A percentile compares a stretch with the other conserved stretches of the same genome.
phyloP scores from a whole-genome alignment of 2,797 vertebrate genomes.

The Diplodus puntazzo region DNA sequence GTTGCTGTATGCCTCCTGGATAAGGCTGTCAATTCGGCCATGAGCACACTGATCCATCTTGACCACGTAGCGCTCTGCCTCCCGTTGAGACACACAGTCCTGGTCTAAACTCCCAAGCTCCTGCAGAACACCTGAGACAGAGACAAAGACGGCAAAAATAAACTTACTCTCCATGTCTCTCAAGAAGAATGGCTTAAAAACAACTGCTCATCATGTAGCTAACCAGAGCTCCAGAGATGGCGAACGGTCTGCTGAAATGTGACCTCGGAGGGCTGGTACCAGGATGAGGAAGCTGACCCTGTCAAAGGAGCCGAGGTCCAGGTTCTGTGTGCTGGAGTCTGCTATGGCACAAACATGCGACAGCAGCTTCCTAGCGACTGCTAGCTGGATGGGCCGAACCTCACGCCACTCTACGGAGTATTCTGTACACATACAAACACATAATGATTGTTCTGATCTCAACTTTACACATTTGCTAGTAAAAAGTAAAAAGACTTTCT shows the following conservation, averaged over 20 bases:
- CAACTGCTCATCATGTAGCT: conserved; percentile 21
- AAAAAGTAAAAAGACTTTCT: conserved; percentile 71
- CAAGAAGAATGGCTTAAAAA: neutral
- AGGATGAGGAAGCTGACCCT: conserved; percentile 97
- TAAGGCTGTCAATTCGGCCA: conserved; percentile 89
- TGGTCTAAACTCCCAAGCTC: conserved; percentile 93
- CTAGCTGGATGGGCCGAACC: conserved; percentile 93
- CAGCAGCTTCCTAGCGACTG: conserved; percentile 95
- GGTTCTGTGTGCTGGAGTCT: conserved; percentile 97
- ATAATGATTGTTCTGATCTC: neutral
- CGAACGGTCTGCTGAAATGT: conserved; percentile 95
- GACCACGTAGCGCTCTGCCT: conserved; percentile 91
- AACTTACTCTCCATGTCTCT: neutral
- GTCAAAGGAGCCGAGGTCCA: conserved; percentile 97
- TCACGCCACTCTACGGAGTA: conserved; percentile 87
- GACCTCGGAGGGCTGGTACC: conserved; percentile 95
- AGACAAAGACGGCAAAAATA: conserved; percentile 3
- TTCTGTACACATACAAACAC: conserved; percentile 81
- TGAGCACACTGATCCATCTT: conserved; percentile 92
- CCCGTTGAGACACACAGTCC: conserved; percentile 87
- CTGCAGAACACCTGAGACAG: conserved; percentile 89
- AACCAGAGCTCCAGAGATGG: conserved; percentile 95
- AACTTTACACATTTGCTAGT: neutral
- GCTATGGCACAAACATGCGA: conserved; percentile 98
- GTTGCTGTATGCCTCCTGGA: conserved; percentile 92